These are phyloP conservation scores for Microplitis manilae DNA, from an alignment of 2,888 invertebrate species.

Conservation along the genomic window DNA sequence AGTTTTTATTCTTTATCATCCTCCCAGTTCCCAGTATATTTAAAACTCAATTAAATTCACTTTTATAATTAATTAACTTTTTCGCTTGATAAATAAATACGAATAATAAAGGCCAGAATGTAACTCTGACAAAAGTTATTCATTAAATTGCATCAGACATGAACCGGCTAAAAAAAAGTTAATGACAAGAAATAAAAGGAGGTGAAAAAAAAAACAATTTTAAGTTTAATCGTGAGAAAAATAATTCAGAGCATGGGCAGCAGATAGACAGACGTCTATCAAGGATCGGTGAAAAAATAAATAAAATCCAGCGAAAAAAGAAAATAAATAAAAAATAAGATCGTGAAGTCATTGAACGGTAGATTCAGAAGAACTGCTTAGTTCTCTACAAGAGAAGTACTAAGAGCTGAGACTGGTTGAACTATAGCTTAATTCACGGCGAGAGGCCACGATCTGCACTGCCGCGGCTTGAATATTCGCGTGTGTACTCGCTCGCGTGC, in stretches of 20 bases:
- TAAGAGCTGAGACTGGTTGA: conserved; percentile 13
- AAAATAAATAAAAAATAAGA: conserved; percentile 21
- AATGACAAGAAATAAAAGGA: not conserved
- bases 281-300: conserved; percentile 29
- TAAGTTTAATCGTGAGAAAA: not conserved
- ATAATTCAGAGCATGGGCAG: conserved; percentile 14
- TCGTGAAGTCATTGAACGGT: conserved; percentile 33
- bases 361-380: conserved; percentile 16
- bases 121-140: too few relatives aligned
- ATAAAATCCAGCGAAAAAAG: conserved; percentile 20
- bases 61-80: not conserved
- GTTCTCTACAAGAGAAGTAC: not conserved
- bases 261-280: conserved; percentile 17
- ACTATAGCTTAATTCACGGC: conserved; percentile 31
- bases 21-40: not conserved
- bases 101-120: not conserved
- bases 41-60: not conserved
- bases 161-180: not conserved
- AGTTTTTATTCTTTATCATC: not conserved
- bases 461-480: conserved; percentile 33
- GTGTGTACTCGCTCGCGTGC: conserved; percentile 46
- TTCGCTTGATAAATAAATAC: not conserved
- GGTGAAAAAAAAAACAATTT: not conserved
- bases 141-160: too few relatives aligned
- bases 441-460: conserved; percentile 14